Evolutionary conservation across 2,797 vertebrate genomes (phyloP).

Genomic region (Enteromius fasciolatus): DNA sequence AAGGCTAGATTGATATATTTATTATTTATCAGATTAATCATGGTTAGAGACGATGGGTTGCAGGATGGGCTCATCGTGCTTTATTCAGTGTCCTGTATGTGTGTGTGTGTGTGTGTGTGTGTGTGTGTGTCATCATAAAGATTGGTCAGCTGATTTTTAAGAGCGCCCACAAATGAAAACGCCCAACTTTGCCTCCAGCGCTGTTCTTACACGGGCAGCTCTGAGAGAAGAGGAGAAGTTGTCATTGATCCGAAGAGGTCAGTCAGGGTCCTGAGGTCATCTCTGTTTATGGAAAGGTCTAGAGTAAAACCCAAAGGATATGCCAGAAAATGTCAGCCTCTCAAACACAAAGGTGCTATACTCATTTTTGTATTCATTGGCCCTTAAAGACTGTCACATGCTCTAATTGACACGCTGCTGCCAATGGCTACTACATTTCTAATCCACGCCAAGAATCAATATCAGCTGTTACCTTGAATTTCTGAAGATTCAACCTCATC

Average conservation of each 20-base stretch:
- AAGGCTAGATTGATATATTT: constrained; percentile 99
- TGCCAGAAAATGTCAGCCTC: constrained; percentile 67
- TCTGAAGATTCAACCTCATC: background rate
- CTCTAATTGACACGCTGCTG: constrained; percentile 32
- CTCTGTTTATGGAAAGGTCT: constrained; percentile 80
- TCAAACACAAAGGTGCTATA: constrained; percentile 21
- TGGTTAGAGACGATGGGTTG: constrained; percentile 90
- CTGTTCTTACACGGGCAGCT: constrained; percentile 68
- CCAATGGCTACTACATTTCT: constrained; percentile 27
- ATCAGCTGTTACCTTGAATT: background rate
- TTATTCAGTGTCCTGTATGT: constrained; percentile 42
- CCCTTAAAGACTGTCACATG: constrained; percentile 37
- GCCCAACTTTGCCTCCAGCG: constrained; percentile 66
- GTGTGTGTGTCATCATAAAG: constrained; percentile 70
- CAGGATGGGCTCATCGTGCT: constrained; percentile 77
- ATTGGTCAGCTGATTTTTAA: constrained; percentile 75
- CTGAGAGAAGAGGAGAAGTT: constrained; percentile 62
- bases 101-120: constrained; percentile 28
- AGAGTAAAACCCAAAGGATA: constrained; percentile 69
- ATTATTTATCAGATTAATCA: constrained; percentile 99
- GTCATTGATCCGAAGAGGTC: constrained; percentile 79
- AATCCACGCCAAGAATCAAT: constrained; percentile 23
- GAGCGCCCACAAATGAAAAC: constrained; percentile 62
- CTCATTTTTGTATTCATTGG: constrained; percentile 46
- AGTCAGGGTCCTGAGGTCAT: constrained; percentile 79